These are phyloP conservation scores for Chanos chanos DNA, from an alignment of 2,797 vertebrate species.

Conservation along the genomic window DNA sequence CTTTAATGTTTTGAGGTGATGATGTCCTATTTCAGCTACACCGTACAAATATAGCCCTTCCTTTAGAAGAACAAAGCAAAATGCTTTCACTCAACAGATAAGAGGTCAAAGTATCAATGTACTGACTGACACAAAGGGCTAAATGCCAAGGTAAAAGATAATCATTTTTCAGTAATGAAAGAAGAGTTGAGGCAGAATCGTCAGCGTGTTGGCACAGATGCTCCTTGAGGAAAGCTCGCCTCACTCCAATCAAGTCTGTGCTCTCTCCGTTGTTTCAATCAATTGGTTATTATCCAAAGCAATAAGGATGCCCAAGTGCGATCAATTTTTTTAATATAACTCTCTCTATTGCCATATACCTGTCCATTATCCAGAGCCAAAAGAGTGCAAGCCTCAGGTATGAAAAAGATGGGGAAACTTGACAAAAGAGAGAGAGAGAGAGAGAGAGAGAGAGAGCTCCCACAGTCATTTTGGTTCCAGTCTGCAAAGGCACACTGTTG, in stretches of 20 bases:
- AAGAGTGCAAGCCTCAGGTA: background rate
- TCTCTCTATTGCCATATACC: constrained; percentile 2
- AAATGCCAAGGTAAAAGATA: too few relatives aligned
- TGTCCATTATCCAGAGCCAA: background rate
- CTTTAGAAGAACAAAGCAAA: too few relatives aligned
- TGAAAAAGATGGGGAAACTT: background rate
- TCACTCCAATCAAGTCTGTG: constrained; percentile 49
- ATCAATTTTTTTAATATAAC: constrained; percentile 50
- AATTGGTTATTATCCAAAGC: constrained; percentile 62
- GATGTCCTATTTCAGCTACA: too few relatives aligned
- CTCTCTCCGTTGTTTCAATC: constrained; percentile 56
- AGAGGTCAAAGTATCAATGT: too few relatives aligned
- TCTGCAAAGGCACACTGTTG: background rate
- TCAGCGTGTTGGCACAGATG: constrained; percentile 27
- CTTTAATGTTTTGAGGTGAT: too few relatives aligned
- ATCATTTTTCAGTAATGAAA: background rate
- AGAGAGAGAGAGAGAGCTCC: background rate
- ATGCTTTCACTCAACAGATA: too few relatives aligned
- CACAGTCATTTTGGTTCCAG: background rate
- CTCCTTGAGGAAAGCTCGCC: background rate
- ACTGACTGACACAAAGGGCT: too few relatives aligned
- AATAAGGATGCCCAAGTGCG: constrained; percentile 48
- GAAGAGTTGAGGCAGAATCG: constrained; percentile 15
- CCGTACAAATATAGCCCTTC: too few relatives aligned
- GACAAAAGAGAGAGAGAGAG: background rate